These are phyloP conservation scores for Leptinotarsa texana DNA, from an alignment of 1,140 invertebrate species.

Conservation along the genomic window DNA sequence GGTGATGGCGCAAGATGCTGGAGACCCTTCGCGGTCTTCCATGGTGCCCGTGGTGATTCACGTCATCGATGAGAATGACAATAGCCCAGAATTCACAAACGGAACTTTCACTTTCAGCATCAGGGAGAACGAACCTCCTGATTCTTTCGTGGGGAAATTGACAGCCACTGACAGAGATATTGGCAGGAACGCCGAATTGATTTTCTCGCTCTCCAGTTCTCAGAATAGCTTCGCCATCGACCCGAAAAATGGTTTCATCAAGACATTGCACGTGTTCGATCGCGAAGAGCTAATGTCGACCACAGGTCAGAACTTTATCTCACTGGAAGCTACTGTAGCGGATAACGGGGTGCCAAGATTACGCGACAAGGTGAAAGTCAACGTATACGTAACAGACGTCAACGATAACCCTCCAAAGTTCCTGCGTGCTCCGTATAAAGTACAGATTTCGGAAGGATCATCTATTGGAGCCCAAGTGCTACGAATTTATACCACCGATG, in stretches of 20 bases:
- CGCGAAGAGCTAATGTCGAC: constrained; percentile 78
- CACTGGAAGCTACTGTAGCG: constrained; percentile 80
- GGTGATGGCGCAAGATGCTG: constrained; percentile 79
- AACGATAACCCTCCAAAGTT: constrained; percentile 93
- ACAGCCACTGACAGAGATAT: constrained; percentile 88
- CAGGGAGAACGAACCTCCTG: constrained; percentile 84
- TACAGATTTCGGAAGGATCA: constrained; percentile 83
- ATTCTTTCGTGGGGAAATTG: constrained; percentile 88
- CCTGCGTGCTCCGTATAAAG: constrained; percentile 77
- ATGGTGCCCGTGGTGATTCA: constrained; percentile 86
- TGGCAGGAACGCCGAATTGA: constrained; percentile 88
- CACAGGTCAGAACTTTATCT: constrained; percentile 77
- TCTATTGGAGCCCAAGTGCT: constrained; percentile 78
- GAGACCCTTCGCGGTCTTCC: constrained; percentile 74
- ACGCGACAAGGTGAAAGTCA: constrained; percentile 85
- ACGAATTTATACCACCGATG: constrained; percentile 82
- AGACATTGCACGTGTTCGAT: constrained; percentile 83
- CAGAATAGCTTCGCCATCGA: constrained; percentile 88
- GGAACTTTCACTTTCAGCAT: constrained; percentile 83
- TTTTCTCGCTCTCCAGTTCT: constrained; percentile 76
- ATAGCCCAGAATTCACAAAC: constrained; percentile 86
- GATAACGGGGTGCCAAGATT: constrained; percentile 84
- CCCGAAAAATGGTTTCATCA: constrained; percentile 89
- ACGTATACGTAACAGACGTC: constrained; percentile 85
- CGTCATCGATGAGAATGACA: constrained; percentile 95